These are phyloP conservation scores for Aspiorhynchus laticeps DNA, from an alignment of 2,113 vertebrate species.

Conservation along the genomic window DNA sequence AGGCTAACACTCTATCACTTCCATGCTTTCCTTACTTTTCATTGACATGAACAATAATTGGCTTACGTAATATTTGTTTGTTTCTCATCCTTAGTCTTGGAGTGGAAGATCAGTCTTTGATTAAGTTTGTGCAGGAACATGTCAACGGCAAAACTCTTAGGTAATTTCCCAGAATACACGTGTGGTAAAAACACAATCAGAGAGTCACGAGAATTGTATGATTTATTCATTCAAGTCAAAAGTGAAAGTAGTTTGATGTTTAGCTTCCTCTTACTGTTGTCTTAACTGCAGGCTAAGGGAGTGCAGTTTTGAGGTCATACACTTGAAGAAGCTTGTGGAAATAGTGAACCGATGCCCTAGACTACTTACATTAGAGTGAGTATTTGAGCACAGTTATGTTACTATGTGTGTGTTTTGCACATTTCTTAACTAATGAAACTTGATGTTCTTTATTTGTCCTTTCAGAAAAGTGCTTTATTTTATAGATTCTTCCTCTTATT, in stretches of 20 bases:
- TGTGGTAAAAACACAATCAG: background rate
- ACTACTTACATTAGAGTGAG: conserved; percentile 80
- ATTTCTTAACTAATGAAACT: background rate
- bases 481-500: background rate
- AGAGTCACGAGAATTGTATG: background rate
- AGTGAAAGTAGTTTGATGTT: conserved; percentile 30
- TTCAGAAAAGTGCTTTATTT: background rate
- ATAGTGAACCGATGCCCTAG: conserved; percentile 67
- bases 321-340: conserved; percentile 72
- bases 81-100: conserved; percentile 73
- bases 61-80: background rate
- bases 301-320: conserved; percentile 70
- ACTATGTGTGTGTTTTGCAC: background rate
- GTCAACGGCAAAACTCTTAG: conserved; percentile 73
- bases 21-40: background rate
- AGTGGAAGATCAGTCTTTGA: conserved; percentile 69
- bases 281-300: conserved; percentile 73
- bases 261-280: background rate
- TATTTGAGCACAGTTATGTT: conserved; percentile 37
- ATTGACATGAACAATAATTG: background rate
- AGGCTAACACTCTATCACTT: background rate
- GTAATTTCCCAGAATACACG: conserved; percentile 65
- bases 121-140: conserved; percentile 69
- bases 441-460: background rate
- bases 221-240: conserved; percentile 30